Conservation (phyloP, 2,888 invertebrate species). For the Aporophyla nigra region DNA sequence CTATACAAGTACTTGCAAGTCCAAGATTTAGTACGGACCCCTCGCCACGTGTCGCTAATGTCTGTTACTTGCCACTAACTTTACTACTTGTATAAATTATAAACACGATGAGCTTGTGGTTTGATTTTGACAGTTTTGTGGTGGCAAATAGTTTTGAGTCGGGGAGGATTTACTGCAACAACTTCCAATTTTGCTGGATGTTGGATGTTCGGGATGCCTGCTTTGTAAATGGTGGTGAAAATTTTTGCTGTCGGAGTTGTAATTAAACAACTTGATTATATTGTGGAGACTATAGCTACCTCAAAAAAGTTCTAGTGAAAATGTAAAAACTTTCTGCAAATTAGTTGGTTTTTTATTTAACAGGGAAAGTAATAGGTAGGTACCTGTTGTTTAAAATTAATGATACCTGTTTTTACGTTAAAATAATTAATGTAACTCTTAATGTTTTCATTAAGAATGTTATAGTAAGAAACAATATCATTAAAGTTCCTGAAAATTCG, state of each 20-base stretch:
- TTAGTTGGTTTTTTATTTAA: background rate
- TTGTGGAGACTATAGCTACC: background rate
- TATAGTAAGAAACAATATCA: no score
- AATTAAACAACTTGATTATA: background rate
- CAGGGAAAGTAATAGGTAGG: no score
- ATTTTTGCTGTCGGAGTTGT: background rate
- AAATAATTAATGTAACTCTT: background rate
- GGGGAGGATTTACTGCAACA: conserved; percentile 29
- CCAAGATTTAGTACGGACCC: conserved; percentile 73
- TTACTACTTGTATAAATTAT: conserved; percentile 66
- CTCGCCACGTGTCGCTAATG: conserved; percentile 72
- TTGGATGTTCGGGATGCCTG: conserved; percentile 17
- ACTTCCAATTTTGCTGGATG: conserved; percentile 25
- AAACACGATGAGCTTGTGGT: conserved; percentile 56
- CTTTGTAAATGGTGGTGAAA: background rate
- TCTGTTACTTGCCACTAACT: conserved; percentile 64
- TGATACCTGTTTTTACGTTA: background rate
- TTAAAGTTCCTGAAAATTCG: background rate
- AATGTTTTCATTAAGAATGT: background rate
- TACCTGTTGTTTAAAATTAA: background rate
- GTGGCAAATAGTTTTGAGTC: conserved; percentile 45
- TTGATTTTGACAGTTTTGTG: conserved; percentile 62
- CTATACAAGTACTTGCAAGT: conserved; percentile 62
- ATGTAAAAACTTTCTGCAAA: no score
- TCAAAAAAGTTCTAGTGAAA: background rate